These are phyloP conservation scores for Passer domesticus DNA, from an alignment of 2,113 vertebrate genomes.

Conservation along the genomic window DNA sequence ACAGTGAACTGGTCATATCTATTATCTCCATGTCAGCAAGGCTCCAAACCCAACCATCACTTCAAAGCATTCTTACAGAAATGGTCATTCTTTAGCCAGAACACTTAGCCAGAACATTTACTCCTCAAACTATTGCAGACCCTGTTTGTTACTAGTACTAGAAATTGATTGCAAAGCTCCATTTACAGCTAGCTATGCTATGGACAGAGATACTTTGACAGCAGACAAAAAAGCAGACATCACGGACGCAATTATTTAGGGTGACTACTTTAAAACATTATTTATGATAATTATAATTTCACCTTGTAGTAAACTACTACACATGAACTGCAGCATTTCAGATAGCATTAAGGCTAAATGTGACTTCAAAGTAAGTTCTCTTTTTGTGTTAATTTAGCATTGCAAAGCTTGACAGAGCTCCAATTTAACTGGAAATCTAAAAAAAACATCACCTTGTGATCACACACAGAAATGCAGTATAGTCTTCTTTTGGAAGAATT, in stretches of 20 bases:
- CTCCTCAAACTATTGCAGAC: not conserved
- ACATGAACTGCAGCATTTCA: not conserved
- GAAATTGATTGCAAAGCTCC: not conserved
- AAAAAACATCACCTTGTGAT: not conserved
- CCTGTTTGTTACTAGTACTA: not conserved
- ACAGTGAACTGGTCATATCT: constrained; percentile 43
- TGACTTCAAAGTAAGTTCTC: not conserved
- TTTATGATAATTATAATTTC: not conserved
- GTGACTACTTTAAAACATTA: not conserved
- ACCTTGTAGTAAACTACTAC: not conserved
- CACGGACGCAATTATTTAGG: not conserved
- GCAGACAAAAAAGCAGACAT: not conserved
- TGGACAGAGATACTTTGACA: not conserved
- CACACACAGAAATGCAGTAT: not conserved
- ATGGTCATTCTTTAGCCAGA: not conserved
- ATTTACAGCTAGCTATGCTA: not conserved
- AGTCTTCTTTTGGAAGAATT: not conserved
- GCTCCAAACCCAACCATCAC: not conserved
- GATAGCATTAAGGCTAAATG: not conserved
- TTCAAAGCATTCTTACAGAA: not conserved
- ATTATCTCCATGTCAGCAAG: not conserved
- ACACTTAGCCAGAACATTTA: not conserved
- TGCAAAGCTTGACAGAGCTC: not conserved
- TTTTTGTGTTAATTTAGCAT: not conserved
- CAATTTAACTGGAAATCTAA: not conserved